phyloP scores from a whole-genome alignment of 2,797 vertebrate species.

The Scarus forsteni region DNA sequence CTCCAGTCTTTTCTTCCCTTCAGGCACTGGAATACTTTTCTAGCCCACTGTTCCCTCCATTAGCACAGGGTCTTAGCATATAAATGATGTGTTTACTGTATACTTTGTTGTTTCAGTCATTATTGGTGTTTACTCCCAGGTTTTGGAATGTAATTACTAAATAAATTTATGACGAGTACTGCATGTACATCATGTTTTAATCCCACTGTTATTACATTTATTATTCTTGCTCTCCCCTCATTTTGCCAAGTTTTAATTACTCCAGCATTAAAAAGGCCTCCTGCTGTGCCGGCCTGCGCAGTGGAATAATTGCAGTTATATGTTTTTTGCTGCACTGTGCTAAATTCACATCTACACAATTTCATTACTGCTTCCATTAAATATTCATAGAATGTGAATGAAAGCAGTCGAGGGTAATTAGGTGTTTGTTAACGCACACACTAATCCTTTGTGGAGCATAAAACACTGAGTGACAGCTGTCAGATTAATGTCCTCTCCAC shows the following conservation, averaged over 20 bases:
- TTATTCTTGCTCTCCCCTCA: constrained; percentile 42
- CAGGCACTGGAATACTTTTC: not conserved
- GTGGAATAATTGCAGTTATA: constrained; percentile 51
- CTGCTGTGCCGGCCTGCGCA: not conserved
- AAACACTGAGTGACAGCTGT: constrained; percentile 74
- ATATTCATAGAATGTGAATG: constrained; percentile 77
- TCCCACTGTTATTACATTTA: constrained; percentile 25
- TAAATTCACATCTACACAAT: constrained; percentile 58
- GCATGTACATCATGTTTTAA: constrained; percentile 36
- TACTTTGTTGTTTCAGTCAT: constrained; percentile 30
- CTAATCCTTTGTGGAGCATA: constrained; percentile 59
- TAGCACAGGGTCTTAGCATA: constrained; percentile 25
- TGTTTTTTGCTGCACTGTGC: constrained; percentile 17
- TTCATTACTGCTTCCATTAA: constrained; percentile 72
- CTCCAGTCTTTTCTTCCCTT: constrained; percentile 12
- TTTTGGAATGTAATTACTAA: constrained; percentile 36
- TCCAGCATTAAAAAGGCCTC: constrained; percentile 43
- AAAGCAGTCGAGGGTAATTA: constrained; percentile 70
- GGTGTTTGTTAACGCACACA: constrained; percentile 54
- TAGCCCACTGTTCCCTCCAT: not conserved
- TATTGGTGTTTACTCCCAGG: constrained; percentile 11
- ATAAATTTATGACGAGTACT: constrained; percentile 38
- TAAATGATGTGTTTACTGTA: constrained; percentile 34
- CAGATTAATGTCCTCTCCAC: constrained; percentile 42
- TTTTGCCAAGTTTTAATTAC: constrained; percentile 65